These are phyloP conservation scores for Drosophila greeni DNA, from an alignment of 2,888 invertebrate species.

Conservation along the genomic window DNA sequence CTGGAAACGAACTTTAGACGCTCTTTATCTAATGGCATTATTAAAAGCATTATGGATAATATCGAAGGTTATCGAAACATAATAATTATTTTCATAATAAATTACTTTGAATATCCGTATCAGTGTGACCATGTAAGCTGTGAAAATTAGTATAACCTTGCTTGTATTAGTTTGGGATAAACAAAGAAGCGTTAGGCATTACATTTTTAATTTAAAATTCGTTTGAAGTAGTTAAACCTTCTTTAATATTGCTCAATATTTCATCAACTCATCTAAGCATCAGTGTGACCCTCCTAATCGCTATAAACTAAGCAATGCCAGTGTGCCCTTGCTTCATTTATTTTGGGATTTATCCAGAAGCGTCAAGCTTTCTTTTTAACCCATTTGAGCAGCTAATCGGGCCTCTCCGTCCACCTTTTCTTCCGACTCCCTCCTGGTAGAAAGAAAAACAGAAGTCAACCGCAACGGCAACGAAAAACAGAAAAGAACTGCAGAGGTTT, in stretches of 20 bases:
- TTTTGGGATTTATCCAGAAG: background rate
- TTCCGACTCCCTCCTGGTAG: background rate
- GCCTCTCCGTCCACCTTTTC: no score
- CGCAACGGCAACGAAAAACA: constrained; percentile 16
- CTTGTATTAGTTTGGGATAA: no score
- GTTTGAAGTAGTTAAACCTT: background rate
- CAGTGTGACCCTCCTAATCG: background rate
- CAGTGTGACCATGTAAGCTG: background rate
- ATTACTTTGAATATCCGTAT: background rate
- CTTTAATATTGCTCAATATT: background rate
- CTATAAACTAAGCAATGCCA: background rate
- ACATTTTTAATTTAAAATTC: no score
- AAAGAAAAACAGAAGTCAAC: constrained; percentile 54
- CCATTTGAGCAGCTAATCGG: constrained; percentile 4
- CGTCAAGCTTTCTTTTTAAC: background rate
- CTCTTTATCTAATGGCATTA: background rate
- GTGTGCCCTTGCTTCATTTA: constrained; percentile 2
- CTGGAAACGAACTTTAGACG: background rate
- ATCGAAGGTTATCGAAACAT: background rate
- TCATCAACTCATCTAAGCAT: background rate
- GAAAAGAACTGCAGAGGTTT: constrained; percentile 19
- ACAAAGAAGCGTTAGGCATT: no score
- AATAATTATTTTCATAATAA: background rate
- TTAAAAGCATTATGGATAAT: background rate
- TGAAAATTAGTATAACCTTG: background rate